Evolutionary conservation across 2,888 invertebrate genomes (phyloP).

Genomic region (Trissonchulus sp.): DNA sequence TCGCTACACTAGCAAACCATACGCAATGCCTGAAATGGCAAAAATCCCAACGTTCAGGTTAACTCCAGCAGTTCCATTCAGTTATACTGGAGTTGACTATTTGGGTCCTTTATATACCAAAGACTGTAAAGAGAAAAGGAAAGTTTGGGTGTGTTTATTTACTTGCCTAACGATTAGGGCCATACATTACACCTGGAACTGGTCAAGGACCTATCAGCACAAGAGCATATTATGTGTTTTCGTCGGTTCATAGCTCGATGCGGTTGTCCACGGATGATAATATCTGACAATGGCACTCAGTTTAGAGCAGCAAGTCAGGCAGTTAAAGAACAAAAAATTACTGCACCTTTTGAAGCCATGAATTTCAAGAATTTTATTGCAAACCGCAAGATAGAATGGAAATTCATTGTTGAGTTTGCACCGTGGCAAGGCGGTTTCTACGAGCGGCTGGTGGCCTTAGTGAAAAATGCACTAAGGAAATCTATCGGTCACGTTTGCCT

Average conservation of each 20-base stretch:
- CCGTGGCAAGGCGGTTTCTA: slow-evolving; percentile 15
- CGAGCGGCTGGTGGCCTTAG: background rate
- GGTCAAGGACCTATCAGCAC: slow-evolving; percentile 44
- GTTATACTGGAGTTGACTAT: slow-evolving; percentile 48
- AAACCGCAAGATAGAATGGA: no score
- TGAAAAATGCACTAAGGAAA: background rate
- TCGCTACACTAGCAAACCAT: background rate
- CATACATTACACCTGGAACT: slow-evolving; percentile 53
- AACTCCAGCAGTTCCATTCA: background rate
- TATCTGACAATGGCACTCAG: slow-evolving; percentile 6
- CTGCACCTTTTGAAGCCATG: no score
- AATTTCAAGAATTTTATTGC: no score
- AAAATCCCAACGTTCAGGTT: background rate
- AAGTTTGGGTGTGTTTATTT: slow-evolving; percentile 49
- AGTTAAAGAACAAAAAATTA: no score
- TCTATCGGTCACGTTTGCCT: background rate
- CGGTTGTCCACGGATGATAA: slow-evolving; percentile 7
- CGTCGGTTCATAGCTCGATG: slow-evolving; percentile 42
- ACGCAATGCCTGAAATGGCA: background rate
- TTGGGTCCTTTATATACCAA: slow-evolving; percentile 50
- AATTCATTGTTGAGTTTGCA: no score
- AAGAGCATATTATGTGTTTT: slow-evolving; percentile 45
- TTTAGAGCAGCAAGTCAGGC: background rate
- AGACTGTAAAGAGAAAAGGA: slow-evolving; percentile 37
- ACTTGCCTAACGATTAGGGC: slow-evolving; percentile 53